Evolutionary conservation across 2,797 vertebrate species (phyloP).

Genomic region (Sebastes cheni): DNA sequence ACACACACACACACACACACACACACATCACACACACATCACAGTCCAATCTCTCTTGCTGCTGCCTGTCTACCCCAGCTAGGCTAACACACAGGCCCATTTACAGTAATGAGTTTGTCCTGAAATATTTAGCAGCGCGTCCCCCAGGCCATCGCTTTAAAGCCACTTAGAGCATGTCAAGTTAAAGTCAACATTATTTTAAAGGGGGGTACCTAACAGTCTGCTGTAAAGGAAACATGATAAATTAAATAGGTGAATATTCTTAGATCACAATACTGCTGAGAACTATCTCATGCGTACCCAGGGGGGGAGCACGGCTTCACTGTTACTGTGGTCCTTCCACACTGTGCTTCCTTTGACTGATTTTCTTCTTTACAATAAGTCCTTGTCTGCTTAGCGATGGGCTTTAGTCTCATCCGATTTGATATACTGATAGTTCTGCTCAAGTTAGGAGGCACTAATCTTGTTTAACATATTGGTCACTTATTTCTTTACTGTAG

Average conservation of each 20-base stretch:
- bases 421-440: slow-evolving; percentile 14
- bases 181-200: slow-evolving; percentile 80
- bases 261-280: slow-evolving; percentile 51
- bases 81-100: slow-evolving; percentile 73
- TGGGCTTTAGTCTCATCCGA: slow-evolving; percentile 17
- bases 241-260: slow-evolving; percentile 75
- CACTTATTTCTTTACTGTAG: slow-evolving; percentile 18
- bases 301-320: slow-evolving; percentile 30
- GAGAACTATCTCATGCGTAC: slow-evolving; percentile 54
- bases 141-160: slow-evolving; percentile 77
- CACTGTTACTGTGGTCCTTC: background rate
- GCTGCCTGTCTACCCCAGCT: slow-evolving; percentile 68
- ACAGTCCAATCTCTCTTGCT: slow-evolving; percentile 62
- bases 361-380: slow-evolving; percentile 24
- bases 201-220: slow-evolving; percentile 69
- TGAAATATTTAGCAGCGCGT: slow-evolving; percentile 84
- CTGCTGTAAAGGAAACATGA: slow-evolving; percentile 66
- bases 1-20: slow-evolving; percentile 3
- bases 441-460: slow-evolving; percentile 3
- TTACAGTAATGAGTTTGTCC: slow-evolving; percentile 81
- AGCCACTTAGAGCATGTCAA: slow-evolving; percentile 79
- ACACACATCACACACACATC: slow-evolving; percentile 47
- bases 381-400: slow-evolving; percentile 8
- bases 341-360: slow-evolving; percentile 6
- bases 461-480: slow-evolving; percentile 18